A percentile compares a stretch with the other conserved stretches of the same genome.
Conservation (phyloP, 2,797 vertebrate genomes). For the Numenius phaeopus region DNA sequence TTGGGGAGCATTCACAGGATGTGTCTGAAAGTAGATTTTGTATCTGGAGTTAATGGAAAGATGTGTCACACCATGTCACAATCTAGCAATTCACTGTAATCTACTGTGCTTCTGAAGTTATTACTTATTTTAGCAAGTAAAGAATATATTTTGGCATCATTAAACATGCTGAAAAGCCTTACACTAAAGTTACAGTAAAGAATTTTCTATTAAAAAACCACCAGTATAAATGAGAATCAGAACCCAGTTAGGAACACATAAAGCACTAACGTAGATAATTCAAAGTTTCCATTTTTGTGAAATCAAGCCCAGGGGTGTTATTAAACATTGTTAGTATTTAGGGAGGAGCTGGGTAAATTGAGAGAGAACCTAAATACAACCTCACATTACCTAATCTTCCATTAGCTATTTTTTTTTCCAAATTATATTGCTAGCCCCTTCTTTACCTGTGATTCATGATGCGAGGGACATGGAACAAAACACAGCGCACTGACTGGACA, state of each 20-base stretch:
- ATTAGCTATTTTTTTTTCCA: neutral
- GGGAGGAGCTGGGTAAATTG: constrained; percentile 2
- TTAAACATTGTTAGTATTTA: neutral
- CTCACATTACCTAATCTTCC: constrained; percentile 1
- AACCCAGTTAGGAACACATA: neutral
- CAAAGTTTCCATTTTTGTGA: constrained; percentile 26
- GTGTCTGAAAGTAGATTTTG: neutral
- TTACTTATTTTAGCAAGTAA: neutral
- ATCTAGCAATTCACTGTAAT: neutral
- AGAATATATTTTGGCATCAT: neutral
- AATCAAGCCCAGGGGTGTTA: neutral
- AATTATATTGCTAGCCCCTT: neutral
- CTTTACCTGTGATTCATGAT: neutral
- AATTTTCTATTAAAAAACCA: neutral
- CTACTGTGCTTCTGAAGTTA: neutral
- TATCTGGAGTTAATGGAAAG: neutral
- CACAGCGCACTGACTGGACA: neutral
- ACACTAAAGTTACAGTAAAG: neutral
- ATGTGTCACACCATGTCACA: neutral
- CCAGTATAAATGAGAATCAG: neutral
- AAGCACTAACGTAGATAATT: neutral
- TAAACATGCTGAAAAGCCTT: neutral
- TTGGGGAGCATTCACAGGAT: neutral
- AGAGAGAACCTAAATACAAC: neutral
- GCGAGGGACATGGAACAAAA: neutral